Percentiles rank a stretch among this genome's conserved stretches.
Evolutionary conservation across 2,113 vertebrate genomes (phyloP).

Genomic region (Nyctibius bracteatus): DNA sequence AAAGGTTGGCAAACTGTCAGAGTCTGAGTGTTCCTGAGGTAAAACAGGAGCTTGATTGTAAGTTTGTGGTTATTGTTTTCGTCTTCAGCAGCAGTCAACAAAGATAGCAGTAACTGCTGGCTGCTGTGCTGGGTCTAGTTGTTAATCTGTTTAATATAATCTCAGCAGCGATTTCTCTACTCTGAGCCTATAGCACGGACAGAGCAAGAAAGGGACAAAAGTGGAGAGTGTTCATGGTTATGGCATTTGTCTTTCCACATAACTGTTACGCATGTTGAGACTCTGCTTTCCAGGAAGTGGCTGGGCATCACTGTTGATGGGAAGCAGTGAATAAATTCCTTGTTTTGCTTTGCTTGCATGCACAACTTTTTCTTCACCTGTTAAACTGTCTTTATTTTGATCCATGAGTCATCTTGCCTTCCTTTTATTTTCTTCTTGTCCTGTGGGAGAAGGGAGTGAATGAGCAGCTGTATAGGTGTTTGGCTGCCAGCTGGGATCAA

Average conservation of each 20-base stretch:
- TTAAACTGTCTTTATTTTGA: neutral
- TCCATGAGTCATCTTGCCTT: neutral
- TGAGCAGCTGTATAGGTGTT: neutral
- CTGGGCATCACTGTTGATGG: neutral
- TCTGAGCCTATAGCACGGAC: neutral
- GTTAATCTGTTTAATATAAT: neutral
- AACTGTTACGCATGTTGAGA: neutral
- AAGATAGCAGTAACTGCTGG: neutral
- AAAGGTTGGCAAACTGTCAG: neutral
- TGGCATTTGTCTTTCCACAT: neutral
- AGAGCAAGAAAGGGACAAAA: neutral
- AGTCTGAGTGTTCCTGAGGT: neutral
- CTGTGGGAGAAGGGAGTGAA: neutral
- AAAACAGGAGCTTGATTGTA: neutral
- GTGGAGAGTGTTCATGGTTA: neutral
- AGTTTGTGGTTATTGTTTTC: neutral
- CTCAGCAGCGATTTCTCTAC: neutral
- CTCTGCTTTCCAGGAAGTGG: neutral
- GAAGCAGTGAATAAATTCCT: neutral
- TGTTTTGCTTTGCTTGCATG: neutral
- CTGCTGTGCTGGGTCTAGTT: neutral
- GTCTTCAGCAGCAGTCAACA: neutral
- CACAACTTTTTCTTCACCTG: neutral
- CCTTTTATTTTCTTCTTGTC: neutral
- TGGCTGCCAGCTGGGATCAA: neutral